Conservation (phyloP, 1,140 invertebrate genomes). For the Caerostris extrusa region DNA sequence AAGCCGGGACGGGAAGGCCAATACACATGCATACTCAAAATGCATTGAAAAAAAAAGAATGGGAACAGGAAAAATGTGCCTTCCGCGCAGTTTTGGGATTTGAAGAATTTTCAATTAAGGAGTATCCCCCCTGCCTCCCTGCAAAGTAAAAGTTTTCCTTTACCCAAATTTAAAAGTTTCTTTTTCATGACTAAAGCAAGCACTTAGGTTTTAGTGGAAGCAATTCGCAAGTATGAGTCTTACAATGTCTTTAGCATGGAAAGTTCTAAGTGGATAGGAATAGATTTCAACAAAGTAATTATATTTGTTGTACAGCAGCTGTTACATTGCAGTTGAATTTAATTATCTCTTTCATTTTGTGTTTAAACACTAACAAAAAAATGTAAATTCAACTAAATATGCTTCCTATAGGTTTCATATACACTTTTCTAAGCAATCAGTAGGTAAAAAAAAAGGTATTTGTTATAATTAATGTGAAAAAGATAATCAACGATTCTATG, state of each 20-base stretch:
- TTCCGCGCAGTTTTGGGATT: slow-evolving; percentile 41
- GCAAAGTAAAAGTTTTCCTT: slow-evolving; percentile 36
- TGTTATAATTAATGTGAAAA: background rate
- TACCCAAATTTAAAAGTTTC: background rate
- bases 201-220: background rate
- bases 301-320: background rate
- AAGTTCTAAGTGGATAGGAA: background rate
- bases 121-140: background rate
- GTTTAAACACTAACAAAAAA: background rate
- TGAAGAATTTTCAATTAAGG: slow-evolving; percentile 67
- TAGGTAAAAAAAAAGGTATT: background rate
- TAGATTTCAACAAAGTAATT: background rate
- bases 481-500: too few species aligned
- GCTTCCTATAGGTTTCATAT: background rate
- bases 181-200: background rate
- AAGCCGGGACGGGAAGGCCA: background rate
- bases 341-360: background rate
- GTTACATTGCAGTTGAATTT: background rate
- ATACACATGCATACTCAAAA: slow-evolving; percentile 38
- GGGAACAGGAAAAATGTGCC: slow-evolving; percentile 26
- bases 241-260: background rate
- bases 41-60: background rate
- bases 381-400: background rate
- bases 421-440: background rate
- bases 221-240: background rate